Conservation (phyloP, 2,888 invertebrate genomes). For the Melanophora roralis region DNA sequence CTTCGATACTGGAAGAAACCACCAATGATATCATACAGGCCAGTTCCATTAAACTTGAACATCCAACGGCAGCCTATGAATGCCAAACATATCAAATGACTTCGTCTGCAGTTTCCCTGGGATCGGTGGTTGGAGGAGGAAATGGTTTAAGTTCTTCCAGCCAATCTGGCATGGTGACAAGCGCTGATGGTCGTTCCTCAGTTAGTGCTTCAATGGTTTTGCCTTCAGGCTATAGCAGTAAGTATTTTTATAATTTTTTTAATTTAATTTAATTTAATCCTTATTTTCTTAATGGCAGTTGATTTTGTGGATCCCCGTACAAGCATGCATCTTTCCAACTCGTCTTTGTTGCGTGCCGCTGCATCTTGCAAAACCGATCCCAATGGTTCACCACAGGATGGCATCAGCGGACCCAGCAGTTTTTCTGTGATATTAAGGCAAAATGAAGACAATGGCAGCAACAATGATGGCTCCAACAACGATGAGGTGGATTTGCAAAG, state of each 20-base stretch:
- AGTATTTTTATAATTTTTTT: conserved; percentile 72
- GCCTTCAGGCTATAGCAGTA: conserved; percentile 88
- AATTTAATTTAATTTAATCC: background rate
- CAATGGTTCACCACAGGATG: conserved; percentile 72
- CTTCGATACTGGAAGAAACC: conserved; percentile 95
- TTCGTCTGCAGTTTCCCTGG: conserved; percentile 37
- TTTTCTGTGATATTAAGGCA: conserved; percentile 75
- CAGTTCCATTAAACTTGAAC: conserved; percentile 89
- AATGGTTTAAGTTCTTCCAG: conserved; percentile 51
- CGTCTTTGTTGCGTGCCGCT: conserved; percentile 71
- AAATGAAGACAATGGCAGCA: conserved; percentile 68
- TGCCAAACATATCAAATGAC: conserved; percentile 86
- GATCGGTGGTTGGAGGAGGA: conserved; percentile 51
- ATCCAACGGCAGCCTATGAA: conserved; percentile 83
- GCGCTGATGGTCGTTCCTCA: conserved; percentile 65
- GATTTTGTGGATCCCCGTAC: conserved; percentile 76
- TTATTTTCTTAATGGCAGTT: conserved; percentile 66
- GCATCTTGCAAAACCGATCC: conserved; percentile 72
- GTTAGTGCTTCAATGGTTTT: conserved; percentile 81
- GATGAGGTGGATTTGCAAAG: conserved; percentile 71
- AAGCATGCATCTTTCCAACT: conserved; percentile 73
- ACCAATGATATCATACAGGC: conserved; percentile 81
- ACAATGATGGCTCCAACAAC: conserved; percentile 54
- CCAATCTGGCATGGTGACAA: conserved; percentile 64
- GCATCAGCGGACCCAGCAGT: conserved; percentile 58